Base-by-base conservation (phyloP, 2,797 vertebrate species). In the Parotocinclus haroldoi region DNA sequence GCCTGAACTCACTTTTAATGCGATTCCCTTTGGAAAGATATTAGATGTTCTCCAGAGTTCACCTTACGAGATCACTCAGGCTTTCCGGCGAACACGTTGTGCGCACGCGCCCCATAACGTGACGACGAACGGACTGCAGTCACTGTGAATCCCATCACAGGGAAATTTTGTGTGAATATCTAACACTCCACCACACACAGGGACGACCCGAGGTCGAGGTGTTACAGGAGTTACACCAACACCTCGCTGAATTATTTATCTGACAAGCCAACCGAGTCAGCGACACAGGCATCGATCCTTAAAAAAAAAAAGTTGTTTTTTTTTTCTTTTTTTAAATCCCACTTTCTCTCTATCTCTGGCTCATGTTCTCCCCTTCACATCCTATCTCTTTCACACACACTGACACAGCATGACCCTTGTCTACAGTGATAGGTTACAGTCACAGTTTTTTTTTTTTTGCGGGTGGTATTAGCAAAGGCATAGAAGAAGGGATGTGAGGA, bases 151-250 rank as follows among this genome's bases (percentile, higher is more conserved):
- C 38, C 38, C 38, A 5, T n/a, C 38, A 40, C 38, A 40, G 38
- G 5, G 5, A 40, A 40, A 40, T 40, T 40, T 9, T 40, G 38
- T 40, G 38, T 40, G 38, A 40, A 40, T 40, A 40, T 40, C 5
- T 40, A 44, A 56, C 76, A 76, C 73, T 79, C 76, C 78, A 66
- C 54, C 53, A 48, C 58, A 63, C 71, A 54, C 76, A 56, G 19
- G 57, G 38, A 58, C 19, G 66, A 60, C 64, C 36, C 17, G n/a
- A 46, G 66, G 66, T 68, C 14, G 50, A 54, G 50, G 50, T 54
- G 66, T 60, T 68, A 68, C 66, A 68, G 40, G 50, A 60, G 42
- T 59, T 54, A 68, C 57, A 60, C 50, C 12, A 48, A 59, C 66
- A 59, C 66, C 63, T 57, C 45, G 14, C 63, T 60, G 57, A 68